Conservation (phyloP, 2,113 vertebrate species). For the Hassar affinis region DNA sequence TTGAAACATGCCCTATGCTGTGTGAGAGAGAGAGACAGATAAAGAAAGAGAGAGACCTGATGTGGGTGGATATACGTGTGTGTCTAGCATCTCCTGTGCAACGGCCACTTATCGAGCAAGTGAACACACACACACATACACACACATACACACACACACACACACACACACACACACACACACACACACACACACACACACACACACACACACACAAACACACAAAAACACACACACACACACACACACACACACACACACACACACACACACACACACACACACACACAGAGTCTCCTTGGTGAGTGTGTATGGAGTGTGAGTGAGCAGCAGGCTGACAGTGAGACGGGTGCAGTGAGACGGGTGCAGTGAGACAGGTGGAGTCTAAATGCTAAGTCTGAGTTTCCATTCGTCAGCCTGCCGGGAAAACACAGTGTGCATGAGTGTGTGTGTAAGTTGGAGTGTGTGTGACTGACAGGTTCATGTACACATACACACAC, state of each 20-base stretch:
- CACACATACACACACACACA: background rate
- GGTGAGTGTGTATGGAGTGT: background rate
- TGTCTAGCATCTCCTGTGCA: background rate
- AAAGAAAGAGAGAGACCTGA: background rate
- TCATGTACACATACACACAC: background rate
- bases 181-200: too few relatives aligned
- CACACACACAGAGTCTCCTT: background rate
- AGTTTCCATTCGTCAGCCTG: constrained; percentile 54
- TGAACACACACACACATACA: background rate
- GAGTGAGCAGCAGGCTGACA: constrained; percentile 21
- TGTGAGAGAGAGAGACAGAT: background rate
- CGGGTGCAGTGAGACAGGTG: too few relatives aligned
- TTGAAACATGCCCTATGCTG: background rate
- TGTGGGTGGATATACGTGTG: background rate
- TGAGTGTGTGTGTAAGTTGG: constrained; percentile 16
- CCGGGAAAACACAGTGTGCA: constrained; percentile 6
- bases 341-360: constrained; percentile 15
- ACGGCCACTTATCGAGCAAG: background rate
- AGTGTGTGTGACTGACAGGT: background rate
- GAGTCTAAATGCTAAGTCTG: constrained; percentile 55
- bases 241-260: too few relatives aligned
- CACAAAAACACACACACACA: too few relatives aligned
- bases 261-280: background rate
- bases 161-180: too few relatives aligned
- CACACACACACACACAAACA: too few relatives aligned